Evolutionary conservation across 2,888 invertebrate species (phyloP), one percentile per base, ranked within the genome.

Genomic region (Drosophila multiciliata): DNA sequence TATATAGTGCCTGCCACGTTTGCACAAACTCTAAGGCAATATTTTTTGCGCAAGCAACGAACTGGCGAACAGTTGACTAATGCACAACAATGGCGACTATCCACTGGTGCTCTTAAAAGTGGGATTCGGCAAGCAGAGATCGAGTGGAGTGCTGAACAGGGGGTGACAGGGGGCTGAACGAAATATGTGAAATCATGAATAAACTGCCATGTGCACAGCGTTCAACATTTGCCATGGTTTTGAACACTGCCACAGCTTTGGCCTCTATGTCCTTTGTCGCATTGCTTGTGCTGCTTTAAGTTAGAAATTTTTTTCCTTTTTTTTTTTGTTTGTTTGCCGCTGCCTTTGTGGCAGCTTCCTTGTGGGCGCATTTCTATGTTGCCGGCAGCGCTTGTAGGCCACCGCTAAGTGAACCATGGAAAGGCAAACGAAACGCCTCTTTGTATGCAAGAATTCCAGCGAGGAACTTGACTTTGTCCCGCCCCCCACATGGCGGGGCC

Each of bases 141-240:
- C 29, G n/a, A 42, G 45, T 23, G 50, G 29, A 20, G 29, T 32
- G 35, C 36, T 32, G 23, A 3, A 32, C 15, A 20, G 29, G 29
- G n/a, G 17, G 12, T 1, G 23, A 23, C 15, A 53, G 66, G 60
- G 70, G 50, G 49, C 64, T 67, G 69, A 23, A 76, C 78, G 67
- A 90, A 84, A 90, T 90, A 90, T 87, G 85, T 87, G 90, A 90
- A 90, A 90, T 87, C 90, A 90, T 87, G 87, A 90, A 87, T 87
- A 87, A 87, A 90, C 82, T 87, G 90, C 89, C 87, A 90, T 90
- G 90, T 89, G 87, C 89, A 87, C 85, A 90, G 74, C 87, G 82
- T 83, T 89, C 84, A 82, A 71, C 73, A 79, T 76, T 77, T 70
- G 66, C 67, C 8, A 45, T 62, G 59, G 52, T 40, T 59, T 50